Evolutionary conservation across 2,888 invertebrate genomes (phyloP), one percentile per base, ranked within the genome.

Genomic region (Eurytoma californica): DNA sequence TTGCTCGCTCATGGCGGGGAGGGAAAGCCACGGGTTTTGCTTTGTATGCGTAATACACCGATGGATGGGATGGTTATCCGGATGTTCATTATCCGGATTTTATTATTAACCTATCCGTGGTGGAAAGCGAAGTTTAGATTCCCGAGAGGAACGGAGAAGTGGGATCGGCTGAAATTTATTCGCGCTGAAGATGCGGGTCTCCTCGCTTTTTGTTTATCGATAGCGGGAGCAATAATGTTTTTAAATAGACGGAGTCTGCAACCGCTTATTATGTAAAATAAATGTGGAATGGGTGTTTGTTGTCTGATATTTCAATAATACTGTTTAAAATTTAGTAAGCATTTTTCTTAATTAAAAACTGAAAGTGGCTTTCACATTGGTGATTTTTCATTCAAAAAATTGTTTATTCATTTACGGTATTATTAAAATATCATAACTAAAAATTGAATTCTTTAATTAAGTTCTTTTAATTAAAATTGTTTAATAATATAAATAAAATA

Each of bases 81-180:
- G 28, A 55, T 57, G 67, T 60, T 72, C 51, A 60, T 77, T 72
- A 67, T 67, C 39, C 7, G 28, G 39, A 72, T 58, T 66, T 77
- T 77, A 67, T 72, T 66, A 24, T 66, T 47, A 14, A 53, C 7
- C 51, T 58, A 60, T 67, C 24, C 18, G 9, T 28, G 39, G 58
- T n/a, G 14, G 14, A 28, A 49, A 30, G 72, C 53, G 13, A 3
- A 53, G 13, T 14, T 53, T 20, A 3, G 12, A 18, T 30, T n/a
- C 3, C 14, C 30, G 53, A 13, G 4, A 24, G 30, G 4, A 0
- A 30, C 16, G 61, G 16, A 30, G n/a, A 61, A 61, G 28, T 28
- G n/a, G 14, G 28, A 2, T 5, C 2, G 28, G 3, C 4, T 39
- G 61, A 14, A 30, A 16, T 30, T 13, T 30, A 7, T 28, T 28